Percentiles rank a stretch among this genome's conserved stretches.
Evolutionary conservation across 2,888 invertebrate genomes (phyloP).

Genomic region (Ornithoptera priamus): DNA sequence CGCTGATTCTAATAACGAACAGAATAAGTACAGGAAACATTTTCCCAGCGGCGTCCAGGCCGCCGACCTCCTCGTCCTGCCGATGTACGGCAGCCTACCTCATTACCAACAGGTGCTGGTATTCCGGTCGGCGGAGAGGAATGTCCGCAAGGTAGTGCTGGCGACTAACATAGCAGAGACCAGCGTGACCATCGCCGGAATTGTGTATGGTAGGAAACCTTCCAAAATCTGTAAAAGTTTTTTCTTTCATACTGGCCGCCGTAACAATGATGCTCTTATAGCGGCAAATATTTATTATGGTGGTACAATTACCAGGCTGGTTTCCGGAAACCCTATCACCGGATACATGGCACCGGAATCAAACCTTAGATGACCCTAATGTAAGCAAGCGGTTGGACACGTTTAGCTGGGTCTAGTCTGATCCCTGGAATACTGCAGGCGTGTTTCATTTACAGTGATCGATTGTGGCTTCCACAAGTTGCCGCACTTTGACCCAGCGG

Average conservation of each 20-base stretch:
- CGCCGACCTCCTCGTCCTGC: slow-evolving; percentile 83
- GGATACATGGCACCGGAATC: too few relatives aligned
- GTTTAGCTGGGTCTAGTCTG: too few relatives aligned
- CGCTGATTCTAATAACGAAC: slow-evolving; percentile 69
- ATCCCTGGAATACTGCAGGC: too few relatives aligned
- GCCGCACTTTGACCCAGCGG: slow-evolving; percentile 91
- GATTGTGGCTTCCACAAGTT: slow-evolving; percentile 98
- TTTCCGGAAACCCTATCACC: too few relatives aligned
- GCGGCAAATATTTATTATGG: too few relatives aligned
- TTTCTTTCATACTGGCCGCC: too few relatives aligned
- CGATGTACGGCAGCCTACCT: slow-evolving; percentile 95
- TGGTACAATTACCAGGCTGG: too few relatives aligned
- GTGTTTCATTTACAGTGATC: slow-evolving; percentile 82
- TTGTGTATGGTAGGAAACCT: slow-evolving; percentile 87
- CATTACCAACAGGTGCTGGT: slow-evolving; percentile 77
- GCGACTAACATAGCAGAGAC: slow-evolving; percentile 99
- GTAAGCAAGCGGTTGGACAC: too few relatives aligned
- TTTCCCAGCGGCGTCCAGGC: slow-evolving; percentile 60
- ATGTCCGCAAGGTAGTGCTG: slow-evolving; percentile 92
- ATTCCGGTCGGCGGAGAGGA: slow-evolving; percentile 85
- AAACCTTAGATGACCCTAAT: too few relatives aligned
- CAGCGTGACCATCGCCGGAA: slow-evolving; percentile 95
- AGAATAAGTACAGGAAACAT: slow-evolving; percentile 67
- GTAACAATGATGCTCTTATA: too few relatives aligned
- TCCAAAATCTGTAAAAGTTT: too few relatives aligned